These are phyloP conservation scores for Syngnathoides biaculeatus DNA, from an alignment of 2,113 vertebrate species.

Conservation along the genomic window DNA sequence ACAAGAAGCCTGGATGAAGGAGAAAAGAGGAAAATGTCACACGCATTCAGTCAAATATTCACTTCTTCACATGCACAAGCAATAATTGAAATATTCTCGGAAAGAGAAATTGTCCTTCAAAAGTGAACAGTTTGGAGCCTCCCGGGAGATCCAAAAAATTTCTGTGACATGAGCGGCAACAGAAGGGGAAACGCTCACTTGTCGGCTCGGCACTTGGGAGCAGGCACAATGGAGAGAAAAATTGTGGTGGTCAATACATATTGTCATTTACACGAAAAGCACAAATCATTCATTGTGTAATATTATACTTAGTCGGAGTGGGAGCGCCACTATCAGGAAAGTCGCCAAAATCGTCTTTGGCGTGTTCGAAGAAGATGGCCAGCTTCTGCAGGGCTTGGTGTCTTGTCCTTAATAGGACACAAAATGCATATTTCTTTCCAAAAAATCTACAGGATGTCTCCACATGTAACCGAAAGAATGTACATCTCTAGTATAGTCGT, in stretches of 20 bases:
- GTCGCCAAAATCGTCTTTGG: slow-evolving; percentile 46
- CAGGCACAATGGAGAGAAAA: neutral
- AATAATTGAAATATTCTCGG: no score
- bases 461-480: no score
- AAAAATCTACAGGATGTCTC: no score
- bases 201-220: slow-evolving; percentile 40
- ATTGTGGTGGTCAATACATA: neutral
- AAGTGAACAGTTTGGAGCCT: slow-evolving; percentile 13
- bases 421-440: no score
- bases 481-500: no score
- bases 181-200: slow-evolving; percentile 44
- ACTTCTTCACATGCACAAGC: no score
- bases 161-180: slow-evolving; percentile 34
- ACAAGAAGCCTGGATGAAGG: slow-evolving; percentile 53
- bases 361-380: slow-evolving; percentile 72
- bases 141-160: no score
- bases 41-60: slow-evolving; percentile 8
- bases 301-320: slow-evolving; percentile 51
- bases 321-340: slow-evolving; percentile 20
- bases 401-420: slow-evolving; percentile 76
- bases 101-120: slow-evolving; percentile 5
- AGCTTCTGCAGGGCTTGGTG: slow-evolving; percentile 74
- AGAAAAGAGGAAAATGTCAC: slow-evolving; percentile 27
- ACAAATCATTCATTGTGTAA: no score
- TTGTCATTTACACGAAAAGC: neutral